These are phyloP conservation scores for Eudasyphora cyanicolor DNA, from an alignment of 2,888 invertebrate genomes.

Conservation along the genomic window DNA sequence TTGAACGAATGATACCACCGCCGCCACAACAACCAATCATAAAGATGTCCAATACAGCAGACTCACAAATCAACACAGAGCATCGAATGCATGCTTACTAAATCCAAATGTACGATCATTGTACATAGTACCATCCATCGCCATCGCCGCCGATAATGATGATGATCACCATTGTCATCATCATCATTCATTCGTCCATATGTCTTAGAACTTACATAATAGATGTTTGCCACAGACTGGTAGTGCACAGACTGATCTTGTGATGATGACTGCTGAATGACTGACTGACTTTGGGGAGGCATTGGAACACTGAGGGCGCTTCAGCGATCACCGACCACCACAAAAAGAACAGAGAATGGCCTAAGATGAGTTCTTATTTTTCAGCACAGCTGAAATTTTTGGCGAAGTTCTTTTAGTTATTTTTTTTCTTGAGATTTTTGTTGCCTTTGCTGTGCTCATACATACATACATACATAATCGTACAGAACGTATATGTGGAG, in stretches of 20 bases:
- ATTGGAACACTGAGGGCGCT: no score
- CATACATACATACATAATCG: no score
- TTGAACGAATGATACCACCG: background rate
- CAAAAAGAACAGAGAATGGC: slow-evolving; percentile 26
- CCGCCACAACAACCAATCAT: slow-evolving; percentile 54
- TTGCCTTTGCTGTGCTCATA: background rate
- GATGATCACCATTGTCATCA: no score
- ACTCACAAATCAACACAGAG: slow-evolving; percentile 63
- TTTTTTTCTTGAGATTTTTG: no score
- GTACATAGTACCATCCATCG: background rate
- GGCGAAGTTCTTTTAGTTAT: slow-evolving; percentile 6
- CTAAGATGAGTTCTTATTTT: background rate
- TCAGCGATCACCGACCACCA: background rate
- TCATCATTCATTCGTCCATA: slow-evolving; percentile 21
- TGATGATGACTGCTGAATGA: slow-evolving; percentile 26
- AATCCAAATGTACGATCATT: background rate
- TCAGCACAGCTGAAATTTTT: slow-evolving; percentile 30
- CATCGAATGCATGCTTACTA: no score
- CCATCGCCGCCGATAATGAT: background rate
- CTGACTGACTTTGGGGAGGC: slow-evolving; percentile 55
- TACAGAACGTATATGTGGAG: slow-evolving; percentile 27
- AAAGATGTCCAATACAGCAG: slow-evolving; percentile 65
- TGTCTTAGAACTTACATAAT: slow-evolving; percentile 64
- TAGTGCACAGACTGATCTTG: slow-evolving; percentile 10
- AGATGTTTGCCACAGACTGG: slow-evolving; percentile 33